Evolutionary conservation across 2,888 invertebrate species (phyloP).

Genomic region (Drosophila melanosoma): DNA sequence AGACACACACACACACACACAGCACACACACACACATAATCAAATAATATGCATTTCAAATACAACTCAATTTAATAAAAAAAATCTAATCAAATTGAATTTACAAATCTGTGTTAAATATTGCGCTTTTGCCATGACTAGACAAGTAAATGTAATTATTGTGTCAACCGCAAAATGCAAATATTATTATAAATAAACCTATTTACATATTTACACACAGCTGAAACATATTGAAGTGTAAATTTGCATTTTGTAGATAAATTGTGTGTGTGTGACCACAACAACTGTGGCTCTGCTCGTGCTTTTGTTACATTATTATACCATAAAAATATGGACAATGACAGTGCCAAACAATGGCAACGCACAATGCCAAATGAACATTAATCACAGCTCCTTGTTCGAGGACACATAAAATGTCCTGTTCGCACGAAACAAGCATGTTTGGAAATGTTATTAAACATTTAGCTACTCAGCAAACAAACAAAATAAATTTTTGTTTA

Average conservation of each 20-base stretch:
- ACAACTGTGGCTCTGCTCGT: slow-evolving; percentile 6
- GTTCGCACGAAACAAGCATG: slow-evolving; percentile 13
- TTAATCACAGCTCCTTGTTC: slow-evolving; percentile 50
- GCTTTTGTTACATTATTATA: slow-evolving; percentile 38
- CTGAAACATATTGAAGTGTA: slow-evolving; percentile 45
- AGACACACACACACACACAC: background rate
- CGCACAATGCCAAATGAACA: slow-evolving; percentile 56
- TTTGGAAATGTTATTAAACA: slow-evolving; percentile 27
- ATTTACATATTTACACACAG: slow-evolving; percentile 30
- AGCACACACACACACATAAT: background rate
- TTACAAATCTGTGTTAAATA: slow-evolving; percentile 45
- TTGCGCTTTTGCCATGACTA: slow-evolving; percentile 45
- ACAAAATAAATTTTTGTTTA: background rate
- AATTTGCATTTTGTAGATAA: slow-evolving; percentile 48
- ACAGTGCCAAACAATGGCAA: slow-evolving; percentile 67
- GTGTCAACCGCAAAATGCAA: slow-evolving; percentile 53
- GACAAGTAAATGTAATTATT: slow-evolving; percentile 53
- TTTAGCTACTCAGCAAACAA: background rate
- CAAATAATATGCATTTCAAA: slow-evolving; percentile 20
- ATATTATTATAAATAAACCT: slow-evolving; percentile 33
- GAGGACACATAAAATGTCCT: slow-evolving; percentile 22
- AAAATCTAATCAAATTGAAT: slow-evolving; percentile 20
- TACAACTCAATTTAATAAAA: slow-evolving; percentile 32
- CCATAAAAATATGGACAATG: slow-evolving; percentile 55
- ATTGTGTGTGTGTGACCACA: slow-evolving; percentile 9